These are phyloP conservation scores for Lithobates pipiens DNA, from an alignment of 2,797 vertebrate species.

Conservation along the genomic window DNA sequence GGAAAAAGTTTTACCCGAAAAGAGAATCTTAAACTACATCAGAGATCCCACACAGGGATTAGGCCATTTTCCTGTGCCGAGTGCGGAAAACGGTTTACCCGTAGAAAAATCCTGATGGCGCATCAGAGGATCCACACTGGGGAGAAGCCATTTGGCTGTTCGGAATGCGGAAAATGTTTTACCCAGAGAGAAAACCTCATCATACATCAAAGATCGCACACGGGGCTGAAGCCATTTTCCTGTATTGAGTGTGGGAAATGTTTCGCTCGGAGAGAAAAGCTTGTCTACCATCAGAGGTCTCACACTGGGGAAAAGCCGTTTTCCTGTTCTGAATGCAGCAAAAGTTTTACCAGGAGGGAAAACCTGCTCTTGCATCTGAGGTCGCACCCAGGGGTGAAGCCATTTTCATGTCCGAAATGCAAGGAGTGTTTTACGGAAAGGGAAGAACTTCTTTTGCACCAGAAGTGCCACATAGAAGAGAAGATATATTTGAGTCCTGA, in stretches of 20 bases:
- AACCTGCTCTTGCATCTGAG: not conserved
- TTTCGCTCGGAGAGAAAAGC: not conserved
- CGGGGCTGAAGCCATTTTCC: not conserved
- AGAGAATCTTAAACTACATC: not conserved
- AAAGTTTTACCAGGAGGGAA: not conserved
- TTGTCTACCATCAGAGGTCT: not conserved
- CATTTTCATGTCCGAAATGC: not conserved
- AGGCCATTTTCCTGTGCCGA: too few species aligned
- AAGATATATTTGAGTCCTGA: not conserved
- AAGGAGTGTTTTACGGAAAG: not conserved
- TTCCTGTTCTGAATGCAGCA: not conserved
- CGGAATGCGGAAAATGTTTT: not conserved
- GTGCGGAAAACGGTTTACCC: not conserved
- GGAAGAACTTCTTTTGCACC: not conserved
- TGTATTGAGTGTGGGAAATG: not conserved
- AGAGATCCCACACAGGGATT: not conserved
- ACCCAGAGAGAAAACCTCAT: not conserved
- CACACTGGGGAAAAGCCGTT: not conserved
- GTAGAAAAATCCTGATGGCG: not conserved
- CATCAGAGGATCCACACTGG: conserved; percentile 16
- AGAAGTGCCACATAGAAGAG: not conserved
- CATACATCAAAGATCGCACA: not conserved
- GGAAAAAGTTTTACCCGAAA: not conserved
- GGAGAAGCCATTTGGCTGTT: not conserved
- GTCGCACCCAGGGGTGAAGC: not conserved